Base-by-base conservation (phyloP, 2,888 invertebrate species). In the Drosophila austrosaltans region DNA sequence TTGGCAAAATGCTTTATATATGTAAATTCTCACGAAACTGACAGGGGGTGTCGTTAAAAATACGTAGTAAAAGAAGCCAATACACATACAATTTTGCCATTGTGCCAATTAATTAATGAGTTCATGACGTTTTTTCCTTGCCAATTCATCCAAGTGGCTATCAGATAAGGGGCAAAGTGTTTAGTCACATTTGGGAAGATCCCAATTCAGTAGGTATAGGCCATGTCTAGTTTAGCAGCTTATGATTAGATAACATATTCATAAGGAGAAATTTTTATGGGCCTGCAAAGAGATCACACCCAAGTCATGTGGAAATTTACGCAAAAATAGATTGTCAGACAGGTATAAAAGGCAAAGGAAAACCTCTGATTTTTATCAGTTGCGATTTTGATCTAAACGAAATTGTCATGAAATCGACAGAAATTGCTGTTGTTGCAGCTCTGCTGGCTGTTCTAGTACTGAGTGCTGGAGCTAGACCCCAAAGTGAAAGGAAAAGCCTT, bases 101-200 rank as follows among this genome's bases (percentile, higher is more conserved):
- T 48, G 22, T 10, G 22, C 48, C 48, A 48, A 48, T 48, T 48
- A 48, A 25, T 48, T 25, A 48, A 48, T 48, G 28, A 56, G 28
- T 56, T 5, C 7, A 56, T 56, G 28, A 56, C 32, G 56, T 32
- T 28, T 56, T 32, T 48, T 48, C 20, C 20, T 22, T 25, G 48
- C 8, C 48, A 36, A 36, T 36, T 36, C 36, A 40, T 42, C 16
- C 42, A 16, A 42, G 48, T 48, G 48, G 10, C 25, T 48, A 48
- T 10, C 12, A 25, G 48, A 48, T 48, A 48, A 48, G 48, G 25
- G 48, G 1, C 10, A 6, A 10, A 25, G 12, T 25, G 48, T 48
- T 48, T 48, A 48, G 48, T 48, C 48, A 48, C 3, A 16, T 48
- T 25, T 48, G 48, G 48, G 48, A 48, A 48, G 48, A 48, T 48